phyloP scores from a whole-genome alignment of 2,113 vertebrate genomes.

The Lepisosteus oculatus region DNA sequence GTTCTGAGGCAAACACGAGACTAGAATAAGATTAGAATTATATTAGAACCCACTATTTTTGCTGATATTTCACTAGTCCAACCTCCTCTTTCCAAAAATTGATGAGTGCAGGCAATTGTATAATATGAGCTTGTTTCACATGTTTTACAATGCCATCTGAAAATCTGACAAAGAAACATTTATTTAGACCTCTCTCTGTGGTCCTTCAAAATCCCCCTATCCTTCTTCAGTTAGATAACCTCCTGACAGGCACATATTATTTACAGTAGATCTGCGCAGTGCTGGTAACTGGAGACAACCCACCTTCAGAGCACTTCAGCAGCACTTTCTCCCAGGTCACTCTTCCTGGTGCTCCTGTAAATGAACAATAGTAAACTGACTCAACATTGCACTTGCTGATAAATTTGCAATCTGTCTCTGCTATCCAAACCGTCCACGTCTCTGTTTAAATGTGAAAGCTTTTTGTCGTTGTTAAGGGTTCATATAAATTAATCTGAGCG shows the following conservation, averaged over 20 bases:
- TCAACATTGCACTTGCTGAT: neutral
- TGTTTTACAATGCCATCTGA: too few species aligned
- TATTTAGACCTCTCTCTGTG: neutral
- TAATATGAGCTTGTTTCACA: too few species aligned
- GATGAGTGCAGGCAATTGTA: too few species aligned
- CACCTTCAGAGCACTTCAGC: neutral
- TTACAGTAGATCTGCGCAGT: neutral
- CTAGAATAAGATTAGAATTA: too few species aligned
- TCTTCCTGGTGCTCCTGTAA: neutral
- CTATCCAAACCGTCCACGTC: neutral
- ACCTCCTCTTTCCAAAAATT: too few species aligned
- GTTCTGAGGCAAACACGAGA: too few species aligned
- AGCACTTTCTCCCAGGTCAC: neutral
- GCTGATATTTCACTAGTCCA: too few species aligned
- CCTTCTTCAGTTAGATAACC: constrained; percentile 7
- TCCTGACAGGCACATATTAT: constrained; percentile 9
- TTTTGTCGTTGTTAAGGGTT: neutral
- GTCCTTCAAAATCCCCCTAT: neutral
- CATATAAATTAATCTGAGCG: too few species aligned
- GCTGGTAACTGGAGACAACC: neutral
- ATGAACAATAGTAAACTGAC: neutral
- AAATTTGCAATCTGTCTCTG: neutral
- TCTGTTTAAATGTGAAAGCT: neutral
- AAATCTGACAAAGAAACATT: too few species aligned
- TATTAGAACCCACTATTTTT: too few species aligned